These are phyloP conservation scores for Coregonus suidteri DNA, from an alignment of 2,797 vertebrate species.

Conservation along the genomic window DNA sequence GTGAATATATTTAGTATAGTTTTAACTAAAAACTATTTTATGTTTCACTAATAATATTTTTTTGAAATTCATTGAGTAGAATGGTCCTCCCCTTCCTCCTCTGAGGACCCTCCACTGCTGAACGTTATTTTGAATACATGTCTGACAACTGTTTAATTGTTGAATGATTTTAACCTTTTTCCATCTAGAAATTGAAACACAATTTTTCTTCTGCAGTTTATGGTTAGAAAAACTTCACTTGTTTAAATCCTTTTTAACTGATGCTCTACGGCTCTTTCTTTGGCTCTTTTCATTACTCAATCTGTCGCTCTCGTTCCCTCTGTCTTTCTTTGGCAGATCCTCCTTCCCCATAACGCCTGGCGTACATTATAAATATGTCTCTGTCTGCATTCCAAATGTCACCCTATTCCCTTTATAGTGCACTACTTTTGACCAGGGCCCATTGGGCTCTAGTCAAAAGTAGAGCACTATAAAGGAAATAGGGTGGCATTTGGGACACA, in stretches of 20 bases:
- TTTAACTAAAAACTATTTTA: too few relatives aligned
- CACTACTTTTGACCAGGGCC: background rate
- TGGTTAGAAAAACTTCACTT: background rate
- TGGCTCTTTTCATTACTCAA: conserved; percentile 12
- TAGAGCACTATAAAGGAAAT: background rate
- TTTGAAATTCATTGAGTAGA: background rate
- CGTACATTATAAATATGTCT: conserved; percentile 26
- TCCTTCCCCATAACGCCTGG: conserved; percentile 34
- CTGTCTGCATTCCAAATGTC: background rate
- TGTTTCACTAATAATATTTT: too few relatives aligned
- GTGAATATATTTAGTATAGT: too few relatives aligned
- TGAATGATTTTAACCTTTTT: background rate
- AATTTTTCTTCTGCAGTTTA: background rate
- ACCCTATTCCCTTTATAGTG: background rate
- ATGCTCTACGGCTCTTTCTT: background rate
- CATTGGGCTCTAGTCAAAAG: background rate
- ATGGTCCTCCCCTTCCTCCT: too few relatives aligned
- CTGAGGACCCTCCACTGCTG: too few relatives aligned
- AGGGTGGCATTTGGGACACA: background rate
- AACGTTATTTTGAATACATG: background rate
- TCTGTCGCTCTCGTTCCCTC: conserved; percentile 44
- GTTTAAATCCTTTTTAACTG: background rate
- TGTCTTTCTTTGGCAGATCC: conserved; percentile 56
- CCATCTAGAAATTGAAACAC: background rate
- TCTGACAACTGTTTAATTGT: background rate